These are phyloP conservation scores for Lochmaea crataegi DNA, from an alignment of 2,888 invertebrate species.

Conservation along the genomic window DNA sequence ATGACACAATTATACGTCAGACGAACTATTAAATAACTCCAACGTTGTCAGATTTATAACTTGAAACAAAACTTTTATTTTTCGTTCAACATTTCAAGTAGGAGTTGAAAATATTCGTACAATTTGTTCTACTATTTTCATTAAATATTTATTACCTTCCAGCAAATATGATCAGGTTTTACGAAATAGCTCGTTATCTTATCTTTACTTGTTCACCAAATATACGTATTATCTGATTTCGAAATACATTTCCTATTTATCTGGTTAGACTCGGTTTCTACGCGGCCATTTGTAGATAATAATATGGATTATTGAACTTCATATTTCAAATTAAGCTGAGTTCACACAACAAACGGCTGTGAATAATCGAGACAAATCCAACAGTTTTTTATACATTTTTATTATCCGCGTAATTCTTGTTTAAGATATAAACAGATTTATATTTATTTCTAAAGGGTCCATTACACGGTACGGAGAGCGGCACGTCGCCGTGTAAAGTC, in stretches of 20 bases:
- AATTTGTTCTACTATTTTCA: conserved; percentile 1
- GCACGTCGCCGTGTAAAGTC: too few relatives aligned
- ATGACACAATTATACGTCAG: too few relatives aligned
- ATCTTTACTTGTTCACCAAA: conserved; percentile 6
- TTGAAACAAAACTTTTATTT: too few relatives aligned
- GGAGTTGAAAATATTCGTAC: not conserved
- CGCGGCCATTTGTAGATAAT: not conserved
- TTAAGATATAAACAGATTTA: not conserved
- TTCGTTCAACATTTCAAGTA: not conserved
- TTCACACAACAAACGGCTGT: not conserved
- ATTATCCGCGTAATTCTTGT: not conserved
- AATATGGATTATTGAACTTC: not conserved
- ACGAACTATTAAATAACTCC: too few relatives aligned
- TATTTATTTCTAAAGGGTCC: too few relatives aligned
- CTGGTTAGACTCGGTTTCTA: not conserved
- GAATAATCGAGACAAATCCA: not conserved
- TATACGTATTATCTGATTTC: conserved; percentile 17
- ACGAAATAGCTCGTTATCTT: conserved; percentile 11
- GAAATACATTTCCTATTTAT: conserved; percentile 1
- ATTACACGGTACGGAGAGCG: too few relatives aligned
- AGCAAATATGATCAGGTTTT: not conserved
- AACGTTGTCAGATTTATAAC: too few relatives aligned
- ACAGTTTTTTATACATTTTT: not conserved
- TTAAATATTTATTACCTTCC: conserved; percentile 10
- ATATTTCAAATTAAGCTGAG: not conserved